Conservation (phyloP, 2,113 vertebrate species). For the Casuarius casuarius region DNA sequence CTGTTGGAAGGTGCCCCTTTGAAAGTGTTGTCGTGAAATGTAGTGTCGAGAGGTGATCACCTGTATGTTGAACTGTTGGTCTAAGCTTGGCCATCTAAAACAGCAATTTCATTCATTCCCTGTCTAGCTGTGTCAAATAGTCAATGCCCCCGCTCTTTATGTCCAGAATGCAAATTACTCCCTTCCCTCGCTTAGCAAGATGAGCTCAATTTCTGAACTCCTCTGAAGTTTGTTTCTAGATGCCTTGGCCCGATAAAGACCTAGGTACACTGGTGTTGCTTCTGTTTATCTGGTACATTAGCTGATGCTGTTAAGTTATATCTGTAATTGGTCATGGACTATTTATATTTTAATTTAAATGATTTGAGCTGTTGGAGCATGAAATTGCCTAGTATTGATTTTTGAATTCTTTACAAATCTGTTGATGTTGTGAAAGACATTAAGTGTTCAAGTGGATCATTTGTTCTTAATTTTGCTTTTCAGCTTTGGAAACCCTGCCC, state of each 20-base stretch:
- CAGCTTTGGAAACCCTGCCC: slow-evolving; percentile 94
- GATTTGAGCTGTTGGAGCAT: slow-evolving; percentile 11
- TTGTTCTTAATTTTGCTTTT: slow-evolving; percentile 62
- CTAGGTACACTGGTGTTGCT: neutral
- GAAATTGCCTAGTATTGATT: slow-evolving; percentile 43
- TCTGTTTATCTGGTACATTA: neutral
- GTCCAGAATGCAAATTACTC: neutral
- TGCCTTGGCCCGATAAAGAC: neutral
- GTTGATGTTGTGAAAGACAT: neutral
- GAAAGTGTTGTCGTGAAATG: neutral
- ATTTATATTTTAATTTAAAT: slow-evolving; percentile 52
- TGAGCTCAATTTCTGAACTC: neutral
- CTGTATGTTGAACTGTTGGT: neutral
- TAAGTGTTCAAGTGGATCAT: slow-evolving; percentile 13
- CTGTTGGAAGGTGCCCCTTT: neutral
- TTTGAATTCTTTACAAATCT: slow-evolving; percentile 13
- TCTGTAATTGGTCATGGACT: neutral
- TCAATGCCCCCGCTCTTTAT: neutral
- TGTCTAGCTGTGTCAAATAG: neutral
- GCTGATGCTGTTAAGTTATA: neutral
- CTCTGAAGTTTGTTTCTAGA: neutral
- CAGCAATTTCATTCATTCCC: neutral
- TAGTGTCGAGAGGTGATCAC: neutral
- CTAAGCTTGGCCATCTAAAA: neutral
- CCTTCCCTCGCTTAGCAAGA: neutral